Evolutionary conservation across 2,113 vertebrate genomes (phyloP), one percentile per base, ranked within the genome.

Genomic region (Corapipo altera): DNA sequence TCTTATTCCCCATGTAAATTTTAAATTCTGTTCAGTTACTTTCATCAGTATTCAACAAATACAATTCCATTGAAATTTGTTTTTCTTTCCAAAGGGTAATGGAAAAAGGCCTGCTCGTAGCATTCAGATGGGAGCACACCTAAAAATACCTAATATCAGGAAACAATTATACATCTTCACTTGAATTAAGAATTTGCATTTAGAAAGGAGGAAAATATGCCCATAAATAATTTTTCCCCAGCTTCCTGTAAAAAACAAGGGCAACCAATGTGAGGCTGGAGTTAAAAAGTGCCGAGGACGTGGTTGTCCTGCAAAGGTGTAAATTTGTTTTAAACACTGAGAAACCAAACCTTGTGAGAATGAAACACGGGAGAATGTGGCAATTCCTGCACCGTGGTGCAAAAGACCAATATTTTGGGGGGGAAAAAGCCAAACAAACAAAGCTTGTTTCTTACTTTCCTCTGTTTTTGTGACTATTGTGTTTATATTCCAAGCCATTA

Each of bases 11-110:
- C 59, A 71, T 11, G 52, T 67, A 89, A 94, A 91, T 48, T 88
- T 71, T 62, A 73, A 89, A 92, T 86, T 90, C 88, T 76, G n/a
- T 66, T 89, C 55, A 89, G 77, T 72, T 85, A 27, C 78, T 93
- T 94, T 91, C 82, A 96, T 93, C 88, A 77, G 90, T 83, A 88
- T 95, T 92, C 95, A 92, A 83, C 77, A 90, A 95, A 95, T 65
- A 88, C 79, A 83, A 77, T 70, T 83, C 74, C 52, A 85, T 14
- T 79, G 79, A 93, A 94, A 96, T 94, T 57, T 90, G 70, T 88
- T 96, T 97, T 95, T 55, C 69, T 96, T 88, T 86, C 75, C 70
- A 71, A 90, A 91, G 72, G 28, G 69, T 62, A 91, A 86, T 91
- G 79, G 88, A 66, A 92, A 91, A 91, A 88, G 79, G 67, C 69